Conservation (phyloP, 2,113 vertebrate species). For the Neotragus moschatus region DNA sequence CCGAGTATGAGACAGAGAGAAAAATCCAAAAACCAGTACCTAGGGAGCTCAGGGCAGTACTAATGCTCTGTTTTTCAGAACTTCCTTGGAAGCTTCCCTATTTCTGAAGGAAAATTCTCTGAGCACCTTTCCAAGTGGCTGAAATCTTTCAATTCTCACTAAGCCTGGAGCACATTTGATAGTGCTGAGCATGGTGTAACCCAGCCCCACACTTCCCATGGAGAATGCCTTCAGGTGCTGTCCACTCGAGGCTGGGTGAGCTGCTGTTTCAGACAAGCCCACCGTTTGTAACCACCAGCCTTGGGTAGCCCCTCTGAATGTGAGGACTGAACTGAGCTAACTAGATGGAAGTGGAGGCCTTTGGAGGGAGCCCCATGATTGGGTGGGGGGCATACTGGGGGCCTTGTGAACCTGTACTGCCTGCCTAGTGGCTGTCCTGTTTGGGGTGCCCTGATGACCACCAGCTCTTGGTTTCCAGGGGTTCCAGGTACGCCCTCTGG, state of each 20-base stretch:
- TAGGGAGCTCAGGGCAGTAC: neutral
- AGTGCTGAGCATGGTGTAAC: neutral
- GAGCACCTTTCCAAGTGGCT: neutral
- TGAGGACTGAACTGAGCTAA: neutral
- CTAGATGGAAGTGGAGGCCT: neutral
- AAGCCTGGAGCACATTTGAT: neutral
- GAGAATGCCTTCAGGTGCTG: neutral
- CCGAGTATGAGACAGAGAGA: neutral
- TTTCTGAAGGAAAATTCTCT: neutral
- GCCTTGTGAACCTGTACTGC: neutral
- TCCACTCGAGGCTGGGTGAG: neutral
- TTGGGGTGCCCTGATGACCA: neutral
- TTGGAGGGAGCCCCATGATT: neutral
- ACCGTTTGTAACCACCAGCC: neutral
- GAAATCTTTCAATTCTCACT: neutral
- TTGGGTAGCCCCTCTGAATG: neutral
- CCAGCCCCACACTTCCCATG: fast-evolving
- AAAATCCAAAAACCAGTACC: neutral
- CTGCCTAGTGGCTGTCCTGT: neutral
- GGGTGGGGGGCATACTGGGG: too few relatives aligned
- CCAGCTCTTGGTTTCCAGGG: neutral
- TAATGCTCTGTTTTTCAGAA: neutral
- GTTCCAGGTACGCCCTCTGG: neutral
- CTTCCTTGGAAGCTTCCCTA: neutral
- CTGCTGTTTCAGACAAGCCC: neutral